Evolutionary conservation across 2,888 invertebrate genomes (phyloP).

Genomic region (Apotomis capreana): DNA sequence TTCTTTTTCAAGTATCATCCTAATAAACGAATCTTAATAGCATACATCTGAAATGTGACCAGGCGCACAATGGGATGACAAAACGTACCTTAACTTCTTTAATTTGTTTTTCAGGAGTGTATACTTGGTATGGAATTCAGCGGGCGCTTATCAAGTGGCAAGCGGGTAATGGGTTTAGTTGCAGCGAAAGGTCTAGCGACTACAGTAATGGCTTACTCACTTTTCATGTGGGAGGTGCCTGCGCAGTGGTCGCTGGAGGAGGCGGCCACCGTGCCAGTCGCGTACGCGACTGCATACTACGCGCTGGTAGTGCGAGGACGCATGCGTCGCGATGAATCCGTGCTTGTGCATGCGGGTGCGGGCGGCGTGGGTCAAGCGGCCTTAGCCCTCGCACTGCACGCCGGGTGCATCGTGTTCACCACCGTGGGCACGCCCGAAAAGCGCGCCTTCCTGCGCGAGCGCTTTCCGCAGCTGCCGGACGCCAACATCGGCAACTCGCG

Average conservation of each 20-base stretch:
- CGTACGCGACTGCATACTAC: conserved; percentile 96
- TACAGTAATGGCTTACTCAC: conserved; percentile 92
- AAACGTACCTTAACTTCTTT: background rate
- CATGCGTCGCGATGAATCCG: conserved; percentile 91
- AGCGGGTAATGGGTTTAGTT: conserved; percentile 96
- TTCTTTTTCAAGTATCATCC: no score
- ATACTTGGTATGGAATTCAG: conserved; percentile 97
- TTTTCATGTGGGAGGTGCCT: conserved; percentile 95
- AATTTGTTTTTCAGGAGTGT: conserved; percentile 87
- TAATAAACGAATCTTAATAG: no score
- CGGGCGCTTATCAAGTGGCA: conserved; percentile 89
- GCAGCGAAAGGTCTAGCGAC: conserved; percentile 95
- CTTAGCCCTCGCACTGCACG: conserved; percentile 94
- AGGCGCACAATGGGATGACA: no score
- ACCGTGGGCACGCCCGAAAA: conserved; percentile 96
- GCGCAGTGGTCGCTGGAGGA: conserved; percentile 94
- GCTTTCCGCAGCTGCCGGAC: conserved; percentile 90
- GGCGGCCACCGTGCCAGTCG: conserved; percentile 96
- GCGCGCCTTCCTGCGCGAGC: conserved; percentile 92
- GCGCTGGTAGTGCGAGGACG: conserved; percentile 94
- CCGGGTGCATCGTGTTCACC: conserved; percentile 95
- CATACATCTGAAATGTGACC: no score
- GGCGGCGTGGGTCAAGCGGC: conserved; percentile 99
- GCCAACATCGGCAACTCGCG: conserved; percentile 95
- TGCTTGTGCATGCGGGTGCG: conserved; percentile 96